phyloP scores from a whole-genome alignment of 2,888 invertebrate species.

The Lasioglossum oenotherae region DNA sequence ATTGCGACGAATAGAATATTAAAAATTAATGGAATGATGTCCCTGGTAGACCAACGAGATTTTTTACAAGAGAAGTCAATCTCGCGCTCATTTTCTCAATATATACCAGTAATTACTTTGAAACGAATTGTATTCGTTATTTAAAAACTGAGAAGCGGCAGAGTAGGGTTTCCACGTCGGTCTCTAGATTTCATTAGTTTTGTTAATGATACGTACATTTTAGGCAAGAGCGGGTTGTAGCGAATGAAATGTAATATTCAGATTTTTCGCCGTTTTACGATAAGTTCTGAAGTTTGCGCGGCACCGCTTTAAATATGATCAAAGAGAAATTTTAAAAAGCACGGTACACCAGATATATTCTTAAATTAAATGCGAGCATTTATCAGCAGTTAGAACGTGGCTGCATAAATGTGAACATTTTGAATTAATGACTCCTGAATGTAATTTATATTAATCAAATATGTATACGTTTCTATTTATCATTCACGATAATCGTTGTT shows the following conservation, averaged over 20 bases:
- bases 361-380: background rate
- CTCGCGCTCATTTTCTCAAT: background rate
- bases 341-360: background rate
- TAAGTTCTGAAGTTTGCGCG: constrained; percentile 14
- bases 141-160: background rate
- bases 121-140: constrained; percentile 12
- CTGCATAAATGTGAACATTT: background rate
- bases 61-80: background rate
- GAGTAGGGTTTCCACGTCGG: background rate
- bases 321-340: background rate
- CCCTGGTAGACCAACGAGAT: background rate
- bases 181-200: background rate
- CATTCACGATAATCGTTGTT: background rate
- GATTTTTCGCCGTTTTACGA: constrained; percentile 4
- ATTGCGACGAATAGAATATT: background rate
- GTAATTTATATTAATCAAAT: constrained; percentile 1
- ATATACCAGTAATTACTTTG: background rate
- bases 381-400: background rate
- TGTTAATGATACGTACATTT: background rate
- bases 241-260: constrained; percentile 13
- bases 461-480: background rate
- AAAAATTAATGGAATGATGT: background rate
- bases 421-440: constrained; percentile 14
- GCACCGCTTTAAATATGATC: constrained; percentile 7
- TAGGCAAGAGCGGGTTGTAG: background rate